Evolutionary conservation across 2,888 invertebrate species (phyloP), one percentile per base, ranked within the genome.

Genomic region (Bruchidius siliquastri): DNA sequence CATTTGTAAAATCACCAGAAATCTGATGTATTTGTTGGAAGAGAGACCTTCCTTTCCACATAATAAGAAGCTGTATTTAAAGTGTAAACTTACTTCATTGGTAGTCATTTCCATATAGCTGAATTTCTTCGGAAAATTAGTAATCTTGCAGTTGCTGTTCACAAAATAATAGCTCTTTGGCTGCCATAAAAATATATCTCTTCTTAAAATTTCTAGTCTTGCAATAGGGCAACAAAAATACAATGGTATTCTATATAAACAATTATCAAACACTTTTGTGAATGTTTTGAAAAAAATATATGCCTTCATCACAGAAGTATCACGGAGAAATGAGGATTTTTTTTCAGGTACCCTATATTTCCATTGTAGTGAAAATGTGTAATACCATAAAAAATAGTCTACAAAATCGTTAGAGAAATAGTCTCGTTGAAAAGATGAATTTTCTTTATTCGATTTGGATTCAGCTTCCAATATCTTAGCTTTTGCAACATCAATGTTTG

Each of bases 161-260:
- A 66, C 71, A 74, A 71, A 68, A 30, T 76, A 49, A 74, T 75
- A 67, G 68, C 74, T 18, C 69, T 75, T 73, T 30, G 76, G 76
- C 73, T 78, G 78, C 77, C 78, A 78, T 20, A 77, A 72, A 71
- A 74, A 71, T 71, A 71, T 75, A 73, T 77, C 30, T 32, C 75
- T 75, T 66, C 66, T 71, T 72, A 77, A 74, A 73, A 76, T 73
- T 72, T 74, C 21, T 68, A 68, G 22, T 68, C 22, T 10, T 20
- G 10, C 22, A 22, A 22, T 21, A 21, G 68, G 21, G 21, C 21
- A 21, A 21, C 21, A 68, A 22, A 22, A 68, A 21, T 21, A 68
- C 20, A 68, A 20, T 21, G 68, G 68, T 68, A 68, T 68, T 68
- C 22, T 21, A 68, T 68, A 68, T 68, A 49, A 49, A 8, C 6